phyloP scores from a whole-genome alignment of 2,797 vertebrate genomes.

The Periparus ater region DNA sequence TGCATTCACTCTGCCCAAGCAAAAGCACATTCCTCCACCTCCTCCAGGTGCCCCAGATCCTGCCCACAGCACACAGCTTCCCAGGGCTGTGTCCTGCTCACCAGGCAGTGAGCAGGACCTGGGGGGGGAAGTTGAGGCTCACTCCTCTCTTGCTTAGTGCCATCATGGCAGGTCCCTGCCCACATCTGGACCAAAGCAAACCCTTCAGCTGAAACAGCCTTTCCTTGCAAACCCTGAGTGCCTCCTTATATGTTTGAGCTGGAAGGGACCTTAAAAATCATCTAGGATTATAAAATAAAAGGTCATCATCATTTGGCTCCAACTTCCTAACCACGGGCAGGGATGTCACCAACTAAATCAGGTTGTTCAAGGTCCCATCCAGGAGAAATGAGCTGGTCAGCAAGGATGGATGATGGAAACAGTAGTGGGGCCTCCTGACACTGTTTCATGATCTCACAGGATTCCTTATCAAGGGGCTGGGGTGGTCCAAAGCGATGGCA shows the following conservation, averaged over 20 bases:
- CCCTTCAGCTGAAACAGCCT: background rate
- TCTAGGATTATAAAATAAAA: background rate
- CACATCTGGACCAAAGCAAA: background rate
- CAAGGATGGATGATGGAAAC: background rate
- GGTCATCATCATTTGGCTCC: background rate
- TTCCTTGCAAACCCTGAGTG: background rate
- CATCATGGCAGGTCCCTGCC: background rate
- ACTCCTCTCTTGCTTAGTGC: background rate
- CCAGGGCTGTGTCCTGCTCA: background rate
- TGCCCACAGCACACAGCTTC: accelerated
- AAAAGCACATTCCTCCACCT: background rate
- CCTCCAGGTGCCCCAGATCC: background rate
- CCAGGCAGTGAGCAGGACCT: background rate
- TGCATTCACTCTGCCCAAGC: background rate
- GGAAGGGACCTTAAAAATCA: background rate
- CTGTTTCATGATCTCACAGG: background rate
- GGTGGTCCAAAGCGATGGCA: background rate
- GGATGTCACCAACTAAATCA: background rate
- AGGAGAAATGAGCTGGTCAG: background rate
- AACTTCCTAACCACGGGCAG: accelerated
- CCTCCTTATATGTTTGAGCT: background rate
- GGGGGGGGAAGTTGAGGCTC: background rate
- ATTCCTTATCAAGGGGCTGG: background rate
- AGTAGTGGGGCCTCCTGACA: background rate
- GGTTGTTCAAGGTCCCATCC: background rate